These are phyloP conservation scores for Clepsis dumicolana DNA, from an alignment of 2,888 invertebrate genomes.

Conservation along the genomic window DNA sequence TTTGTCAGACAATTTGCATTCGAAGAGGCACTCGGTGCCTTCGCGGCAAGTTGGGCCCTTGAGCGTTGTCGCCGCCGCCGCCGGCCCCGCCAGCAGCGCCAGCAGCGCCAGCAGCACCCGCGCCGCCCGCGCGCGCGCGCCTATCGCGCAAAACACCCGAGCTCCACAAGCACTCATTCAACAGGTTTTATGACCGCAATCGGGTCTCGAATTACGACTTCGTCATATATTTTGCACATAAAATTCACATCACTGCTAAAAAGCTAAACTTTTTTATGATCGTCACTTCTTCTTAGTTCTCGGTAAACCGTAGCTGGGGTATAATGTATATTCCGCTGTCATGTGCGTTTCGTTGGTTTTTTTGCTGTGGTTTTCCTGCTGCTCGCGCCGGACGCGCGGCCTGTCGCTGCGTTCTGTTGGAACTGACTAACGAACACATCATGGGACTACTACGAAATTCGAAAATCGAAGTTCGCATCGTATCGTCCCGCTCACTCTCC, in stretches of 20 bases:
- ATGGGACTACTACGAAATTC: no score
- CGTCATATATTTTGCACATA: neutral
- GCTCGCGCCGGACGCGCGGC: neutral
- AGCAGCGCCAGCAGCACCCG: conserved; percentile 1
- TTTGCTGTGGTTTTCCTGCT: neutral
- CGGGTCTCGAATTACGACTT: neutral
- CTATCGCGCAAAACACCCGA: neutral
- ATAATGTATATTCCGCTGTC: neutral
- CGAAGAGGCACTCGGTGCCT: neutral
- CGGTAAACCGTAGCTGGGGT: neutral
- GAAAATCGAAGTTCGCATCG: no score
- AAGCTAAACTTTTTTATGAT: neutral
- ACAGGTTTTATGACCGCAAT: neutral
- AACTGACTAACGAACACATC: neutral
- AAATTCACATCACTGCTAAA: neutral
- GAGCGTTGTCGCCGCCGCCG: conserved; percentile 2
- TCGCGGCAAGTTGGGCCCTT: conserved; percentile 13
- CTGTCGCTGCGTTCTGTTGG: neutral
- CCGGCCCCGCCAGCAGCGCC: conserved; percentile 2
- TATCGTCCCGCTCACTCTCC: no score
- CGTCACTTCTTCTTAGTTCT: neutral
- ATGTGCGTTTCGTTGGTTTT: neutral
- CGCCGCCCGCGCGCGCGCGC: conserved; percentile 7
- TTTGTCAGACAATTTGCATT: neutral
- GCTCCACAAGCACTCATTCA: neutral